Conservation (phyloP, 1,140 invertebrate genomes). For the Drosophila grimshawi region DNA sequence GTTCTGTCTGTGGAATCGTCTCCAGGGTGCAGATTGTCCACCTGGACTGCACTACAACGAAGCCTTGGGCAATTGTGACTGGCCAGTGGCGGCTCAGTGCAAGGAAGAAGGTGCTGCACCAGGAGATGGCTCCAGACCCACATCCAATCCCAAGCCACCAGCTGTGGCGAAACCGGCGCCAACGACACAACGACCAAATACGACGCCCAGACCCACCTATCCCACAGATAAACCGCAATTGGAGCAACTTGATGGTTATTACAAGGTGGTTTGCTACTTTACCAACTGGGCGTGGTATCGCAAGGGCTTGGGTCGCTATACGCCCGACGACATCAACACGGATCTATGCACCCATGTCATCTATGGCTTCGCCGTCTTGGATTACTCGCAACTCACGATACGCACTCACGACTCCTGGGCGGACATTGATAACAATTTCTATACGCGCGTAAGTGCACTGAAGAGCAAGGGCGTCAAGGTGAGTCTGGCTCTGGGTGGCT, state of each 20-base stretch:
- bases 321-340: slow-evolving; percentile 93
- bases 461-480: slow-evolving; percentile 93
- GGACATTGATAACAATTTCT: slow-evolving; percentile 94
- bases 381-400: slow-evolving; percentile 90
- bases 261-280: slow-evolving; percentile 95
- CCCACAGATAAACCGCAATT: slow-evolving; percentile 80
- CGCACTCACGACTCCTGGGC: slow-evolving; percentile 95
- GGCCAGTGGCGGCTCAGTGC: slow-evolving; percentile 90
- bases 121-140: slow-evolving; percentile 3
- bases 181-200: slow-evolving; percentile 62
- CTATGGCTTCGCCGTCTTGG: slow-evolving; percentile 95
- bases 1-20: slow-evolving; percentile 91
- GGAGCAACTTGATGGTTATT: slow-evolving; percentile 85
- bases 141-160: slow-evolving; percentile 46
- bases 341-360: slow-evolving; percentile 95
- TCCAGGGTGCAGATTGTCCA: slow-evolving; percentile 89
- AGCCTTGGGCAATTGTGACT: slow-evolving; percentile 89
- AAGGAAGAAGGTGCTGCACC: slow-evolving; percentile 44
- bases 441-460: slow-evolving; percentile 91
- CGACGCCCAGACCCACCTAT: slow-evolving; percentile 74
- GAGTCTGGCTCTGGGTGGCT: slow-evolving; percentile 93
- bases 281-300: slow-evolving; percentile 98
- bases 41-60: slow-evolving; percentile 92
- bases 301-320: slow-evolving; percentile 91
- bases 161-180: slow-evolving; percentile 56